These are phyloP conservation scores for Malthinus flaveolus DNA, from an alignment of 2,888 invertebrate species.

Conservation along the genomic window DNA sequence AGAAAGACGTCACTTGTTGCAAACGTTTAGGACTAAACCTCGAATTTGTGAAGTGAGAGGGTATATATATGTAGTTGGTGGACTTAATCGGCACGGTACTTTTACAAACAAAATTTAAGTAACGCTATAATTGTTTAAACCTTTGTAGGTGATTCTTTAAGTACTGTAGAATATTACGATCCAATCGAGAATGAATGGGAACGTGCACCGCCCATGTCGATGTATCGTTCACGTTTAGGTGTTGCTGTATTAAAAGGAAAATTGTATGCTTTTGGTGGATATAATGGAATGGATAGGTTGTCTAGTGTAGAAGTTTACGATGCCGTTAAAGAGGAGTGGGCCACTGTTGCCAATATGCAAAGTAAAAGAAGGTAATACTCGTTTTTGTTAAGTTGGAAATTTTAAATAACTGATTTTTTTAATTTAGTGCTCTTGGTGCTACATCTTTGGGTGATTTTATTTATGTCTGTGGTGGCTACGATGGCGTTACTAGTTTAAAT, in stretches of 20 bases:
- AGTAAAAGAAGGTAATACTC: conserved; percentile 70
- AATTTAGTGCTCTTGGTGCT: conserved; percentile 74
- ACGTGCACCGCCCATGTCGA: conserved; percentile 80
- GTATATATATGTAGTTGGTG: conserved; percentile 85
- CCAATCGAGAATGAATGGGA: conserved; percentile 72
- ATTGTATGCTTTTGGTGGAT: conserved; percentile 81
- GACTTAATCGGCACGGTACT: conserved; percentile 76
- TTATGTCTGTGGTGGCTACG: conserved; percentile 85
- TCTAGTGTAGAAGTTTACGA: conserved; percentile 86
- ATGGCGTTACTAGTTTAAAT: conserved; percentile 80
- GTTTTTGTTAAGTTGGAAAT: not conserved
- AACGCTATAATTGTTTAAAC: not conserved
- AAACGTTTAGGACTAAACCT: conserved; percentile 75
- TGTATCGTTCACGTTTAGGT: conserved; percentile 80
- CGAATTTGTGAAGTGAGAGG: conserved; percentile 78
- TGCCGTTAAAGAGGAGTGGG: conserved; percentile 73
- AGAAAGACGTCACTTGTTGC: conserved; percentile 75
- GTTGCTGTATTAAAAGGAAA: conserved; percentile 81
- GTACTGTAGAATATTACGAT: conserved; percentile 84
- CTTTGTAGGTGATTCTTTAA: conserved; percentile 71
- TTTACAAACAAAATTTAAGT: not conserved
- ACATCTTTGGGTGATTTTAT: conserved; percentile 77
- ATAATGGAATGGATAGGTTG: conserved; percentile 80
- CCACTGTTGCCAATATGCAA: conserved; percentile 76
- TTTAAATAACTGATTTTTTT: conserved; percentile 24